These are phyloP conservation scores for Drosophila emarginata DNA, from an alignment of 2,888 invertebrate genomes.

Conservation along the genomic window DNA sequence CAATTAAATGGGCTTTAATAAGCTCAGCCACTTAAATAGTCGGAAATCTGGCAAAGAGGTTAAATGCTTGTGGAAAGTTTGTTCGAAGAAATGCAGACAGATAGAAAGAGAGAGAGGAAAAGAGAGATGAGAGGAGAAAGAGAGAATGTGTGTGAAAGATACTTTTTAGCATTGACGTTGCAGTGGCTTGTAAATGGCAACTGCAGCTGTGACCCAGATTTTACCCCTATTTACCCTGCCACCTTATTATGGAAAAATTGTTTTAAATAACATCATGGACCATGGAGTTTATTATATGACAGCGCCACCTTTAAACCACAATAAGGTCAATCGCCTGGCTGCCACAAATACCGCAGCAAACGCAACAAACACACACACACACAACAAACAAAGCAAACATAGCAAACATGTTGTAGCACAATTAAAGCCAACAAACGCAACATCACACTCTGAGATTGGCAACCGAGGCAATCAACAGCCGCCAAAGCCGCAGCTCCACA, in stretches of 20 bases:
- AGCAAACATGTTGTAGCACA: conserved; percentile 32
- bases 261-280: conserved; percentile 24
- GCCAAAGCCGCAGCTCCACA: conserved; percentile 28
- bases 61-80: conserved; percentile 52
- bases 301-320: conserved; percentile 50
- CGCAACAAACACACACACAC: conserved; percentile 12
- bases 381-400: background rate
- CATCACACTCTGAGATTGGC: conserved; percentile 43
- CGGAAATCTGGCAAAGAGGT: conserved; percentile 70
- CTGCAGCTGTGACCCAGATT: conserved; percentile 65
- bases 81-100: conserved; percentile 6
- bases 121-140: background rate
- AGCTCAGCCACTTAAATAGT: conserved; percentile 67
- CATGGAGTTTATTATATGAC: conserved; percentile 54
- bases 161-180: conserved; percentile 27
- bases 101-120: background rate
- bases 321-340: conserved; percentile 62
- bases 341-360: conserved; percentile 42
- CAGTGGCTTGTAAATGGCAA: conserved; percentile 24
- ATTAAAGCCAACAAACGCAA: conserved; percentile 66
- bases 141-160: background rate
- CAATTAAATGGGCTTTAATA: conserved; percentile 74
- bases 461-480: conserved; percentile 60
- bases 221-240: background rate
- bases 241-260: background rate